Base-by-base conservation (phyloP, 2,888 invertebrate genomes). In the Heteromurus nitidus region DNA sequence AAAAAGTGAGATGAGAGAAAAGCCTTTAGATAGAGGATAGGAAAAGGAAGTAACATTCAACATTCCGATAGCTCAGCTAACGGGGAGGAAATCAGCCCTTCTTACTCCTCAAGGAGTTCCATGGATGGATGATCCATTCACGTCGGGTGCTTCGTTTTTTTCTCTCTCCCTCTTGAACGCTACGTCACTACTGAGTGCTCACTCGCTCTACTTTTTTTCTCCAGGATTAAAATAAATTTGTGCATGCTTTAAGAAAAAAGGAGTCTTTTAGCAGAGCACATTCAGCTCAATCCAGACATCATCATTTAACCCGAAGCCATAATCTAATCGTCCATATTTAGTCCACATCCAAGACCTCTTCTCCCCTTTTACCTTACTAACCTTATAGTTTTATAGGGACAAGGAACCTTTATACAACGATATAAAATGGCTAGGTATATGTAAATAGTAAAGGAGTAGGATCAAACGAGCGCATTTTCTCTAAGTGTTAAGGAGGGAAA, bases 61-160 rank as follows among this genome's bases (percentile, higher is more conserved):
- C 28, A 28, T 58, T 53, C 28, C 13, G 36, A n/a, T 30, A 30
- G 60, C 30, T 60, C 24, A 22, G n/a, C 64, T 28, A 47, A 55
- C 55, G 2, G 20, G 22, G 13, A 28, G 69, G 55, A 53, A 55
- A 69, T 53, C 69, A 69, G 68, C 22, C 68, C 50, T 67, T 31
- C n/a, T 64, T 47, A 26, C 13, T 50, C 65, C 50, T 67, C 26
- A n/a, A 67, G 50, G 31, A 44, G 47, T 67, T 50, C 44, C 67
- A 47, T 44, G 67, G 47, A 67, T 69, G 55, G 69, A 36, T 69
- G 69, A 69, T 53, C 69, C 55, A 69, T 53, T 69, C 55, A 69
- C 31, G 50, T 26, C 50, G 5, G 16, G 3, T 16, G n/a, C 65
- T 65, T 65, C n/a, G n/a, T n/a, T n/a, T 50, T 47, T 36, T 24